Percentiles rank a stretch among this genome's conserved stretches.
phyloP scores from a whole-genome alignment of 2,888 invertebrate species.

The Mesorhabditis spiculigera region DNA sequence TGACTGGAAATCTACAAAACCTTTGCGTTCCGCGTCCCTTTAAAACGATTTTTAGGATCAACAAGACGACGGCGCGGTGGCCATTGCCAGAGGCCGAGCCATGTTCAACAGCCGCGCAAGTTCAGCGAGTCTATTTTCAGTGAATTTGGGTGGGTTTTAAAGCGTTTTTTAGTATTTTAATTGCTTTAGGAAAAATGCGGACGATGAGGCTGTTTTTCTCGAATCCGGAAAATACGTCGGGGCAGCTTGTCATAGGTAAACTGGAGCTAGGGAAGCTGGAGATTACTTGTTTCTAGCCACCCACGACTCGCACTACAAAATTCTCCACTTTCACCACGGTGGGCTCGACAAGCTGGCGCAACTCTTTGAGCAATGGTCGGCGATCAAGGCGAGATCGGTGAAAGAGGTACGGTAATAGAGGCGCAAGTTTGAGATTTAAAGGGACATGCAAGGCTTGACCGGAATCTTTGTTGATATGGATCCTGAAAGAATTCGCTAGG shows the following conservation, averaged over 20 bases:
- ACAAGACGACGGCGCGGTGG: constrained; percentile 16
- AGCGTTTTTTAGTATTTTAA: background rate
- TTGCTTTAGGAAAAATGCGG: constrained; percentile 74
- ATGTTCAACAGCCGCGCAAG: constrained; percentile 14
- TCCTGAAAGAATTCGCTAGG: too few relatives aligned
- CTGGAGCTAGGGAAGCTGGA: background rate
- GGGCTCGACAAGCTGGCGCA: constrained; percentile 86
- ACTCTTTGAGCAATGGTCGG: constrained; percentile 88
- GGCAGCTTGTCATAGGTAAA: constrained; percentile 78
- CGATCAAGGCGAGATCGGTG: constrained; percentile 66
- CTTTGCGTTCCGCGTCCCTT: background rate
- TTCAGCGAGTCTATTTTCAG: constrained; percentile 61
- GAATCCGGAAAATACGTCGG: constrained; percentile 82
- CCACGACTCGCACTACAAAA: constrained; percentile 84
- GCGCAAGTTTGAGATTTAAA: too few relatives aligned
- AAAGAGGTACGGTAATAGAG: constrained; percentile 44
- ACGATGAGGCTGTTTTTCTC: constrained; percentile 86
- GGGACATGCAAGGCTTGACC: too few relatives aligned
- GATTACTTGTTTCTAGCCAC: constrained; percentile 68
- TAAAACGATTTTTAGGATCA: background rate
- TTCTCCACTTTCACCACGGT: constrained; percentile 90
- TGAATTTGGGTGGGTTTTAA: constrained; percentile 61
- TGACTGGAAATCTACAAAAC: too few relatives aligned
- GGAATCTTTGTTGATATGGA: too few relatives aligned
- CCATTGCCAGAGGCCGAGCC: constrained; percentile 20